Percentiles rank a stretch among this genome's conserved stretches.
phyloP scores from a whole-genome alignment of 2,797 vertebrate genomes.

The Nannoperca australis region DNA sequence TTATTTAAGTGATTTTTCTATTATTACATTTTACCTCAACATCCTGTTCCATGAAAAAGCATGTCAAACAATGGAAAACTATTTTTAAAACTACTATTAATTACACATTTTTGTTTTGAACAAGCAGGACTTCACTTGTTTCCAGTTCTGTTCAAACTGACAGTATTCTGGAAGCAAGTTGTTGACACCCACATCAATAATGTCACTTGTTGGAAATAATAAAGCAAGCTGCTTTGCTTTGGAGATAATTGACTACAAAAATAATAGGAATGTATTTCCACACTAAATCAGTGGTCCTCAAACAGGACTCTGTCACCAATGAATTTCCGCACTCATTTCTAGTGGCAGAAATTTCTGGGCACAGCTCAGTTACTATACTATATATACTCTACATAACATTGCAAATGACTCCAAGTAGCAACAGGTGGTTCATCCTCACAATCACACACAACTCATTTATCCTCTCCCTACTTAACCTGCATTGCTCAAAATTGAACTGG shows the following conservation, averaged over 20 bases:
- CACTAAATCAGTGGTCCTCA: not conserved
- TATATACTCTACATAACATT: not conserved
- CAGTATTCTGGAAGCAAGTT: not conserved
- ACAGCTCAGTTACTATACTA: not conserved
- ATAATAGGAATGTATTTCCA: not conserved
- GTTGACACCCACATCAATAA: not conserved
- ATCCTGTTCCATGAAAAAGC: not conserved
- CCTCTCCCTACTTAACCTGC: not conserved
- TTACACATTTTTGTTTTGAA: not conserved
- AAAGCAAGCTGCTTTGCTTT: not conserved
- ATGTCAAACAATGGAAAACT: not conserved
- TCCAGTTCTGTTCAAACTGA: not conserved
- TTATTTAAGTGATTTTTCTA: not conserved
- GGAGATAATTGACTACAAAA: not conserved
- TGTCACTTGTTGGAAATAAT: not conserved
- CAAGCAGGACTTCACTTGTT: not conserved
- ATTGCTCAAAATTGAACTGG: not conserved
- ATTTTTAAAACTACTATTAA: not conserved
- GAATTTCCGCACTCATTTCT: not conserved
- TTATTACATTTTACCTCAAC: not conserved
- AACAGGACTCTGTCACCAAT: not conserved
- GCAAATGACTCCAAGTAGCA: not conserved
- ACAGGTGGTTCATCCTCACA: not conserved
- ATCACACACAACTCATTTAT: not conserved
- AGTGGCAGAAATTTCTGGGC: not conserved